These are phyloP conservation scores for Balaeniceps rex DNA, from an alignment of 2,113 vertebrate species.

Conservation along the genomic window DNA sequence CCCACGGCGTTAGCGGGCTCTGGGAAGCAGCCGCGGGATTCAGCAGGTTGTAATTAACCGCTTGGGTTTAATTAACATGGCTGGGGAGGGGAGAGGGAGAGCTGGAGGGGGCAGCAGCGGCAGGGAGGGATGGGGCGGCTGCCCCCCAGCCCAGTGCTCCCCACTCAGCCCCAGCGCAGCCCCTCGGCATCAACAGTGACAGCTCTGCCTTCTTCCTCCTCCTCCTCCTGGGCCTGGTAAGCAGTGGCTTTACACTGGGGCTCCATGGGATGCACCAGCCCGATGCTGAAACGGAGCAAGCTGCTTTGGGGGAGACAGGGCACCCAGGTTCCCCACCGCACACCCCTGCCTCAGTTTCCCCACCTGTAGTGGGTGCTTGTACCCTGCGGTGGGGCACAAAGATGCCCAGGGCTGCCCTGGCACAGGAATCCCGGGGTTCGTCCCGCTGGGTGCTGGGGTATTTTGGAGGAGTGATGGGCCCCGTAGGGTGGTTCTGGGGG, in stretches of 20 bases:
- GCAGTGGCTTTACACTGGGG: fast-evolving
- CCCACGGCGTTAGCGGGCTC: neutral
- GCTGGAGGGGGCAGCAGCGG: neutral
- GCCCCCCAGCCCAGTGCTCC: neutral
- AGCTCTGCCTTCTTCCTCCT: neutral
- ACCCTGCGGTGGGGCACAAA: neutral
- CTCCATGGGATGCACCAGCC: neutral
- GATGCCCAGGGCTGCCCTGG: neutral
- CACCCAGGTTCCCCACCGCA: too few species aligned
- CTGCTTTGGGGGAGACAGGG: neutral
- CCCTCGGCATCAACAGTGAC: neutral
- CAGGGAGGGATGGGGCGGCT: neutral
- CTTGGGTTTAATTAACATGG: neutral
- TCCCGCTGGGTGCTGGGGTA: neutral
- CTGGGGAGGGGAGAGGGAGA: neutral
- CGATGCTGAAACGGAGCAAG: neutral
- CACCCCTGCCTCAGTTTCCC: neutral
- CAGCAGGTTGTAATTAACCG: neutral
- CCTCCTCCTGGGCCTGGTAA: neutral
- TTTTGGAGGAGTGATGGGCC: neutral
- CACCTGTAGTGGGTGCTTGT: fast-evolving
- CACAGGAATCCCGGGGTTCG: fast-evolving
- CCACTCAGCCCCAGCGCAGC: neutral
- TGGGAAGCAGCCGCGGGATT: neutral
- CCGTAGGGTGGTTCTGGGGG: neutral